Conservation (phyloP, 2,113 vertebrate species). For the Erpornis zantholeuca region DNA sequence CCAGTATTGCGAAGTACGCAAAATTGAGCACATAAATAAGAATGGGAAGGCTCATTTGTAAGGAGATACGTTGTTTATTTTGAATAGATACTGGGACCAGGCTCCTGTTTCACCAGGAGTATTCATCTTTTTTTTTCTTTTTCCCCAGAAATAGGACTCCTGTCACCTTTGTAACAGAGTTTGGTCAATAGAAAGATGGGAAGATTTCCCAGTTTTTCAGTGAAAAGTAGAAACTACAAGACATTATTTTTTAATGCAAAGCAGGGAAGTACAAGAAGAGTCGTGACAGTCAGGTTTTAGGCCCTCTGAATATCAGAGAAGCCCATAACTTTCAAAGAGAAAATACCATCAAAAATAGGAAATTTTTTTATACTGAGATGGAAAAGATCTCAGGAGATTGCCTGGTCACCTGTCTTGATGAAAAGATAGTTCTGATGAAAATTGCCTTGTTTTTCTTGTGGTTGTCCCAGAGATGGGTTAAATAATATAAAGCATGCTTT, state of each 20-base stretch:
- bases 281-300: background rate
- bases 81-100: conserved; percentile 9
- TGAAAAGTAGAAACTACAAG: background rate
- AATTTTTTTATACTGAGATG: background rate
- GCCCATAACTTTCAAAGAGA: background rate
- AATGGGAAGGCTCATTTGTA: conserved; percentile 25
- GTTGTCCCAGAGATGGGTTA: background rate
- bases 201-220: conserved; percentile 13
- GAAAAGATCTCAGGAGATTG: background rate
- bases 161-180: conserved; percentile 1
- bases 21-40: conserved; percentile 38
- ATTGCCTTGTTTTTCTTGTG: background rate
- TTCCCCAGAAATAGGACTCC: background rate
- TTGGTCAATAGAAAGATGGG: background rate
- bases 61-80: conserved; percentile 40
- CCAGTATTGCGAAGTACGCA: background rate
- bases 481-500: background rate
- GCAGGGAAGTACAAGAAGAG: background rate
- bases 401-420: background rate
- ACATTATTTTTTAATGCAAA: background rate
- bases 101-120: conserved; percentile 25
- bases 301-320: background rate
- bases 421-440: conserved; percentile 33
- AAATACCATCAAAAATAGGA: background rate
- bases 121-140: background rate